Percentiles rank a stretch among this genome's conserved stretches.
These are phyloP conservation scores for Chydorus sphaericus DNA, from an alignment of 2,888 invertebrate genomes.

Conservation along the genomic window DNA sequence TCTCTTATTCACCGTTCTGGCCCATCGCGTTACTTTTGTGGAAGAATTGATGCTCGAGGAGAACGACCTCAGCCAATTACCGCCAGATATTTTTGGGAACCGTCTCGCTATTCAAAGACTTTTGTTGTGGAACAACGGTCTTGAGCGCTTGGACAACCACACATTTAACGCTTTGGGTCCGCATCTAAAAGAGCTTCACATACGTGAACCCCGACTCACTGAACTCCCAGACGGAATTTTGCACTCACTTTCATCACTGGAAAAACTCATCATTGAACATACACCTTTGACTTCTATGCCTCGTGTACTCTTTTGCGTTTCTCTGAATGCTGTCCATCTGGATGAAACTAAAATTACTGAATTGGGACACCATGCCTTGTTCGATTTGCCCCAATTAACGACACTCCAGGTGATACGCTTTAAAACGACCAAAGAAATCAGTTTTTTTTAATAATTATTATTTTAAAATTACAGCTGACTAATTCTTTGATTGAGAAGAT, in stretches of 20 bases:
- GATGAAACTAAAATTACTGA: conserved; percentile 2
- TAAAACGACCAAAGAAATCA: too few species aligned
- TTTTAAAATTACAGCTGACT: not conserved
- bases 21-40: conserved; percentile 4
- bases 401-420: not conserved
- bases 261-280: not conserved
- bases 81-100: not conserved
- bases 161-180: not conserved
- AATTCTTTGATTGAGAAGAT: not conserved
- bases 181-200: conserved; percentile 1
- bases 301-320: not conserved
- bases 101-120: not conserved
- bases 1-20: conserved; percentile 1
- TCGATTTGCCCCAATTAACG: not conserved
- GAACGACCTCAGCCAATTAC: conserved; percentile 4
- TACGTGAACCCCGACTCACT: conserved; percentile 4
- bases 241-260: not conserved
- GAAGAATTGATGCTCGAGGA: conserved; percentile 5
- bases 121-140: conserved; percentile 3
- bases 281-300: conserved; percentile 1
- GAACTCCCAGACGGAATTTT: not conserved
- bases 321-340: not conserved
- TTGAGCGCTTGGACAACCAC: conserved; percentile 5
- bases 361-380: not conserved
- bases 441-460: too few species aligned